Percentiles rank a stretch among this genome's conserved stretches.
These are phyloP conservation scores for Centropus unirufus DNA, from an alignment of 2,113 vertebrate genomes.

Conservation along the genomic window DNA sequence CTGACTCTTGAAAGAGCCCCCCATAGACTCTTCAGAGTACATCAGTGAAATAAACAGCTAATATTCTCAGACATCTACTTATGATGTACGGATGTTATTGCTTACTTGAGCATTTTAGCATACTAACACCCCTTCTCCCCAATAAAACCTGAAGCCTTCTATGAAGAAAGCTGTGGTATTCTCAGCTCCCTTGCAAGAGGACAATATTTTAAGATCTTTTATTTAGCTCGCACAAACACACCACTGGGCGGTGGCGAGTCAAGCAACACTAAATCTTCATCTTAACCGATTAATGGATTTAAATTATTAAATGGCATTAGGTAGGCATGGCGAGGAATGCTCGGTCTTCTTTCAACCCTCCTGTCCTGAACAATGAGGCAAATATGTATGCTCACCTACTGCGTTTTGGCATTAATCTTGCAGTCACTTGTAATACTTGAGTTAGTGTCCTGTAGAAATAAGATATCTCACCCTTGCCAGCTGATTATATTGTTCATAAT, in stretches of 20 bases:
- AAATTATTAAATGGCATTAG: constrained; percentile 39
- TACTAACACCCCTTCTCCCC: neutral
- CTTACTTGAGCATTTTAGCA: constrained; percentile 52
- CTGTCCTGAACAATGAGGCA: neutral
- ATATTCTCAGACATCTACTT: constrained; percentile 66
- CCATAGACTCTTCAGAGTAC: constrained; percentile 72
- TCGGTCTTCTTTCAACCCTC: neutral
- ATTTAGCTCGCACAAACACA: neutral
- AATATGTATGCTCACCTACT: neutral
- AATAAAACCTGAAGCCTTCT: neutral
- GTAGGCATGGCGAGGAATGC: neutral
- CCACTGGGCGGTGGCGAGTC: neutral
- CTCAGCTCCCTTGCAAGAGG: neutral
- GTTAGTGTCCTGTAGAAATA: constrained; percentile 52
- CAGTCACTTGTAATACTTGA: constrained; percentile 52
- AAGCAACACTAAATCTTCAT: neutral
- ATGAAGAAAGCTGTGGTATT: neutral
- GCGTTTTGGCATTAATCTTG: constrained; percentile 22
- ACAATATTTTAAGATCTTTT: neutral
- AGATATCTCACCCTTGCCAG: constrained; percentile 53
- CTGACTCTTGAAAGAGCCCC: constrained; percentile 80
- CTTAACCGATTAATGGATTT: constrained; percentile 50
- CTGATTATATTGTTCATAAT: constrained; percentile 70
- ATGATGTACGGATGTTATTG: neutral
- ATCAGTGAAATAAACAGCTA: constrained; percentile 77